Conservation (phyloP, 1,140 invertebrate genomes). For the Drosophila willistoni region DNA sequence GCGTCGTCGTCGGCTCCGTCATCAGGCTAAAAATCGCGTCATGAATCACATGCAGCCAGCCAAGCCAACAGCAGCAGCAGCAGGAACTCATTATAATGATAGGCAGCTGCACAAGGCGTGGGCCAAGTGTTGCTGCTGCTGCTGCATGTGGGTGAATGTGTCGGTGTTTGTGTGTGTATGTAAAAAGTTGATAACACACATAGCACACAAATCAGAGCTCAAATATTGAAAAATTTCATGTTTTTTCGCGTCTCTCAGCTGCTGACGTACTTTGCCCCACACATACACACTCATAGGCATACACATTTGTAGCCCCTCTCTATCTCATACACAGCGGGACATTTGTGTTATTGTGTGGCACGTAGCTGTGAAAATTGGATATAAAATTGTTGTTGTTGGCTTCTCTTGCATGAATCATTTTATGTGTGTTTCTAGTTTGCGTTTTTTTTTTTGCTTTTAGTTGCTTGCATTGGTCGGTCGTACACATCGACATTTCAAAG, state of each 20-base stretch:
- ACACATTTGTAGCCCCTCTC: slow-evolving; percentile 4
- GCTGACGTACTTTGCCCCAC: slow-evolving; percentile 54
- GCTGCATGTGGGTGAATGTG: slow-evolving; percentile 34
- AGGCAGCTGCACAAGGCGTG: slow-evolving; percentile 41
- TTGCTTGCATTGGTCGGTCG: slow-evolving; percentile 57
- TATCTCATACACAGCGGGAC: slow-evolving; percentile 35
- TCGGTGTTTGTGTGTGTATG: too few species aligned
- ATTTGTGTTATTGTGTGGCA: slow-evolving; percentile 52
- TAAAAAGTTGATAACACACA: slow-evolving; percentile 42
- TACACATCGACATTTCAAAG: slow-evolving; percentile 24
- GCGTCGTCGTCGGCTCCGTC: slow-evolving; percentile 28
- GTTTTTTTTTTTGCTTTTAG: slow-evolving; percentile 42
- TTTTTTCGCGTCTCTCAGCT: slow-evolving; percentile 42
- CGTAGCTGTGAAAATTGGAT: slow-evolving; percentile 61
- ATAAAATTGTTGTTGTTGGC: slow-evolving; percentile 45
- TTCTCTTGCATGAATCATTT: slow-evolving; percentile 57
- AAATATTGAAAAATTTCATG: slow-evolving; percentile 52
- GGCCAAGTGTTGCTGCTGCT: slow-evolving; percentile 26
- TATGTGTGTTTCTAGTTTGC: slow-evolving; percentile 20
- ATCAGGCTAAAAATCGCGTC: slow-evolving; percentile 41
- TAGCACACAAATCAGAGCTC: slow-evolving; percentile 42
- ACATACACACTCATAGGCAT: slow-evolving; percentile 7
- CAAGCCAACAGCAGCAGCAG: slow-evolving; percentile 7
- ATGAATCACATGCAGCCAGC: slow-evolving; percentile 60
- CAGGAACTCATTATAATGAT: background rate